Evolutionary conservation across 2,797 vertebrate species (phyloP).

Genomic region (Anguilla megastoma): DNA sequence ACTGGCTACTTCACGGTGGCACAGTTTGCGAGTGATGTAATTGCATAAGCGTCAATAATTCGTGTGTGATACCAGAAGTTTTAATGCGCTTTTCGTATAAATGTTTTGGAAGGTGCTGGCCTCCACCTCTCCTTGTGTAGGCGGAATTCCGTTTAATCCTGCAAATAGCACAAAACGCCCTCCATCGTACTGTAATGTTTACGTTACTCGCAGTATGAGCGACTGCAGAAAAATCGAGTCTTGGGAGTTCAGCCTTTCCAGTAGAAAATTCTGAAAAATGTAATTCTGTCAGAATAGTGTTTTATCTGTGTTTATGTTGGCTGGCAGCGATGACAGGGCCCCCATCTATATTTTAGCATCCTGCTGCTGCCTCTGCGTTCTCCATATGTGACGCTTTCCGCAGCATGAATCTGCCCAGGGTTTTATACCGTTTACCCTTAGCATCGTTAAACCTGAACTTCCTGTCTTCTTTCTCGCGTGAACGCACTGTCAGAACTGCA

Average conservation of each 20-base stretch:
- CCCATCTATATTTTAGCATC: not conserved
- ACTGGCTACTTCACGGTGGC: not conserved
- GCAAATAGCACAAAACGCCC: not conserved
- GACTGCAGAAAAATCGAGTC: not conserved
- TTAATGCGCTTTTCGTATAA: not conserved
- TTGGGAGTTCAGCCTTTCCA: not conserved
- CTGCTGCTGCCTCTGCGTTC: not conserved
- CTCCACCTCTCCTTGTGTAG: not conserved
- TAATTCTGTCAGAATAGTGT: not conserved
- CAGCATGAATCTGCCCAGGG: not conserved
- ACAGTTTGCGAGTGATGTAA: not conserved
- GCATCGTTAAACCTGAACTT: not conserved
- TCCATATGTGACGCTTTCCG: not conserved
- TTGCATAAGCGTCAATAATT: not conserved
- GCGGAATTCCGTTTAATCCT: not conserved
- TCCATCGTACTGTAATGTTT: not conserved
- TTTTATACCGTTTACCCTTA: not conserved
- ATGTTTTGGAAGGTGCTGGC: not conserved
- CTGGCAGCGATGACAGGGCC: not conserved
- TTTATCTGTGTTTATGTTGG: slow-evolving; percentile 3
- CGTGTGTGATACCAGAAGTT: not conserved
- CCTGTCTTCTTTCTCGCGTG: not conserved
- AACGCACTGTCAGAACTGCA: not conserved
- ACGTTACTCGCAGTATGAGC: not conserved
- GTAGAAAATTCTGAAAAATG: not conserved